Evolutionary conservation across 1,140 invertebrate genomes (phyloP), one percentile per base, ranked within the genome.

Genomic region (Papilio polytes): DNA sequence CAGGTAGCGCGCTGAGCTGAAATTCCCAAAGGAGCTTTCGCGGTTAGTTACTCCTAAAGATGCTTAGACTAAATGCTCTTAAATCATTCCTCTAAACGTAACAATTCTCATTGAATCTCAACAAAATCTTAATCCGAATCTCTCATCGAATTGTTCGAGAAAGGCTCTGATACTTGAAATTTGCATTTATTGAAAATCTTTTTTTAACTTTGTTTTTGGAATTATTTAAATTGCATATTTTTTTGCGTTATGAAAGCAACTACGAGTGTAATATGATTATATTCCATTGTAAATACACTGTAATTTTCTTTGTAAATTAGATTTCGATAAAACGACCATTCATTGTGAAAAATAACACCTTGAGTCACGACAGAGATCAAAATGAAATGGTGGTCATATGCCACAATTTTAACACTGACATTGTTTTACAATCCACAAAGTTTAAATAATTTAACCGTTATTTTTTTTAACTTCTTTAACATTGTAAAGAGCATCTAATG

Each of bases 401-500:
- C 20, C 59, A 13, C 22, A 31, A 20, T 59, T 66, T 31, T 66
- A 31, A 31, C 26, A 31, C 9, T 66, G 8, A 10, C 9, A 66
- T 66, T 31, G 59, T 31, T 59, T n/a, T n/a, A n/a, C n/a, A n/a
- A n/a, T n/a, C n/a, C 56, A 59, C n/a, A 41, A 41, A 36, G 6
- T 41, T 41, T 8, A 41, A 8, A 41, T 7, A 41, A 41, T 41
- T 41, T 41, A 0, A 41, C 0, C 36, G 4, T 41, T 41, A 41
- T 41, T 41, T 41, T 36, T 41, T 8, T 6, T 8, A 41, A 41
- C 26, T 26, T 26, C 12, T 46, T 46, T 46, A 46, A 9, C 44
- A 46, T 13, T 48, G 12, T 26, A 70, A 31, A 63, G 59, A 6
- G 20, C n/a, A 88, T 88, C 76, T 86, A 84, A 80, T 80, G 80